phyloP scores from a whole-genome alignment of 2,113 vertebrate genomes.

The Globicephala melas region DNA sequence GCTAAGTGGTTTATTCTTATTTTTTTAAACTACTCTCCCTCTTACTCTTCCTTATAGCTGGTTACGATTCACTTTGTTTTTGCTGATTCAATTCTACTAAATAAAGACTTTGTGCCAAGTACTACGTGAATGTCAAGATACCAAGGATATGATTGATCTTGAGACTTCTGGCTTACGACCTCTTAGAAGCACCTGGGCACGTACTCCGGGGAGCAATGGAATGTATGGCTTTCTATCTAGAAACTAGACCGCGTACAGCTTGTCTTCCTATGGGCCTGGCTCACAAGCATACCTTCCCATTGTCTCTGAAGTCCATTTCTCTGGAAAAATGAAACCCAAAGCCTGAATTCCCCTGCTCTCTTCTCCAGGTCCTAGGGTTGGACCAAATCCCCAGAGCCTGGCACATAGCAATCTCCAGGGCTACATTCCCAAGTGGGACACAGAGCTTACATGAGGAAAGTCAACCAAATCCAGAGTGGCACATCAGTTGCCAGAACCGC shows the following conservation, averaged over 20 bases:
- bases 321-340: neutral
- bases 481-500: neutral
- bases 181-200: neutral
- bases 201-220: neutral
- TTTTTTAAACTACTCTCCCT: neutral
- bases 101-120: neutral
- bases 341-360: neutral
- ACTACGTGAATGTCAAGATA: neutral
- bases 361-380: neutral
- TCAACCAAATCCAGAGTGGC: neutral
- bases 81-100: neutral
- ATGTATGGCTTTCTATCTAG: neutral
- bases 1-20: neutral
- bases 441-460: neutral
- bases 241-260: neutral
- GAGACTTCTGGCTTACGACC: neutral
- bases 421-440: neutral
- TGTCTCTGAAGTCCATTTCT: neutral
- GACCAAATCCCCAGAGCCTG: neutral
- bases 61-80: neutral
- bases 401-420: neutral
- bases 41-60: neutral
- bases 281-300: neutral
- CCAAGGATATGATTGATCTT: neutral
- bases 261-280: neutral